Base-by-base conservation (phyloP, 53 echinoderm and acorn worm genomes). In the Paracentrotus lividus region DNA sequence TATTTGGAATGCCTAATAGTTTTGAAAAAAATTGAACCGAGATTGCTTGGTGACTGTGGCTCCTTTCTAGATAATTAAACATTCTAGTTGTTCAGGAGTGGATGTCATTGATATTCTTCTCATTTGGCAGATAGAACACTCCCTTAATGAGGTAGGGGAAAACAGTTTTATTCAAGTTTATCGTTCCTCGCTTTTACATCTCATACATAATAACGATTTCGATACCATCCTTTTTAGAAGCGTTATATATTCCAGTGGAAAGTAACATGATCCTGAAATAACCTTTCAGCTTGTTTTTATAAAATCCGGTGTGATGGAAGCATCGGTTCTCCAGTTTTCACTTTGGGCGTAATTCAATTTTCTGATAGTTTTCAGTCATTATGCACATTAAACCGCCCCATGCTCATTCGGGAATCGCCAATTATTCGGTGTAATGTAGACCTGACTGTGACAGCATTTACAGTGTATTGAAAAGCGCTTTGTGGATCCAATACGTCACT, bases 231-330 rank as follows among this genome's bases (percentile, higher is more conserved):
- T 72, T 8, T 72, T 40, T 18, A 32, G n/a, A 36, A 40, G 72
- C 40, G 40, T 38, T 38, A 72, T 0, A 7, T 72, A 38, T 72
- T 38, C 36, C 69, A 15, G 20, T 72, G 40, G 20, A 72, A 16
- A 15, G 72, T 38, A 72, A 72, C 64, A 38, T 21, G 72, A 72
- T 72, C 36, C 72, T 72, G 36, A 72, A 72, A 72, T 72, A 72
- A 72, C 72, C 72, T 72, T 72, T 38, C 36, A 18, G 72, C 16
- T 40, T 72, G 72, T 72, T 72, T 72, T 72, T 38, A 72, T 20
- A 40, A 72, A 72, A 32, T 32, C 72, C 32, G 14, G 36, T 40
- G 40, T 72, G 72, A 40, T 72, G 21, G 72, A 38, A 72, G 40
- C 40, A 72, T 36, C 40, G 40, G 36, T 72, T 36, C 38, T 18